Evolutionary conservation across 2,113 vertebrate species (phyloP).

Genomic region (Gymnarchus niloticus): DNA sequence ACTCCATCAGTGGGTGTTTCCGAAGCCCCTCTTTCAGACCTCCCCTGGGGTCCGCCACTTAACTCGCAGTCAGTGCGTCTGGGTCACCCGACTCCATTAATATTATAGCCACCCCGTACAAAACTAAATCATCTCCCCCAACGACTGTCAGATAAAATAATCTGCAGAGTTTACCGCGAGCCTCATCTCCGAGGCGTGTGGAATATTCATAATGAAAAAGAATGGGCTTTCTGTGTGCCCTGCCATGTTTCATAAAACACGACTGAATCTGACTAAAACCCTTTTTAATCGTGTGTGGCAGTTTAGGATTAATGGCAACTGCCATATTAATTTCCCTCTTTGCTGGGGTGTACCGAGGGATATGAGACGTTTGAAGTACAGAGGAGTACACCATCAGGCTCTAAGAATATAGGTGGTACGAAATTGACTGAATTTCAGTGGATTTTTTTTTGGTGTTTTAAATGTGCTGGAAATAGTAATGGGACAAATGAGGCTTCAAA

Average conservation of each 20-base stretch:
- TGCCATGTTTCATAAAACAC: constrained; percentile 35
- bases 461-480: no score
- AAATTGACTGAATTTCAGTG: constrained; percentile 9
- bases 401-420: not conserved
- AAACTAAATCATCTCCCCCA: constrained; percentile 35
- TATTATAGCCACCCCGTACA: constrained; percentile 28
- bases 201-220: constrained; percentile 35
- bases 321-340: constrained; percentile 43
- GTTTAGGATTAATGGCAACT: constrained; percentile 50
- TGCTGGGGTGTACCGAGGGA: constrained; percentile 38
- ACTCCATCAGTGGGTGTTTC: not conserved
- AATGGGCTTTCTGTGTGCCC: constrained; percentile 16
- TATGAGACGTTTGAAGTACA: constrained; percentile 18
- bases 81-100: constrained; percentile 18
- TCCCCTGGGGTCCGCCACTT: constrained; percentile 6
- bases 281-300: constrained; percentile 56
- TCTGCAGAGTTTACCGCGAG: constrained; percentile 17
- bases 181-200: constrained; percentile 22
- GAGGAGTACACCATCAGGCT: constrained; percentile 44
- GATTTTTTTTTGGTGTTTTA: not conserved
- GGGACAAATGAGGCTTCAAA: no score
- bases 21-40: not conserved
- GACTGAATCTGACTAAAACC: constrained; percentile 39
- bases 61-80: not conserved
- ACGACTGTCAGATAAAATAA: constrained; percentile 35